Base-by-base conservation (phyloP, 53 echinoderm and acorn worm species). In the Apostichopus leukothele region DNA sequence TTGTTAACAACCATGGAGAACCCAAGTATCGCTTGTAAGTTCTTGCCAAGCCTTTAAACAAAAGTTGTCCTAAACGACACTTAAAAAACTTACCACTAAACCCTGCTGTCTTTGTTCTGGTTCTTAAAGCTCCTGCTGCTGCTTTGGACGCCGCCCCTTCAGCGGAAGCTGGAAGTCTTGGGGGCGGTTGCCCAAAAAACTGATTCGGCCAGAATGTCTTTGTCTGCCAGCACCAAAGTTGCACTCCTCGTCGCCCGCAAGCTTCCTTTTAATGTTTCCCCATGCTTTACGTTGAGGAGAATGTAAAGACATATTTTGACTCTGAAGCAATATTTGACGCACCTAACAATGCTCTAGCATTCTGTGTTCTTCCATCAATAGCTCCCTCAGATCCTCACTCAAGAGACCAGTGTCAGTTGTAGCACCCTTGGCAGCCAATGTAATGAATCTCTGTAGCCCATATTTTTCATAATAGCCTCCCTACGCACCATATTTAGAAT, bases 401-500 rank as follows among this genome's bases (percentile, higher is more conserved):
- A 85, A 85, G 14, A 66, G 50, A 53, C 79, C 54, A 55, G 68
- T 25, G 8, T 18, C 85, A 23, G 52, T 21, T 11, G 83, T 22
- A 20, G 61, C 20, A 18, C 19, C 53, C 4, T 67, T 85, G 63
- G 68, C 50, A 27, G 67, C 68, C 50, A 68, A 39, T 9, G 85
- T 67, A 63, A 11, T 21, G 68, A 85, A 67, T 12, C 7, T 85
- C 3, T 63, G 68, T 23, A 85, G 16, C 85, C 85, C 5, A 85
- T 50, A 66, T 66, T 85, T 57, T 85, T 85, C 68, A 85, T 10
- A 23, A 21, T 21, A 5, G 84, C 61, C 52, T 83, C 66, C 11
- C 84, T 83, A 21, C 63, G 84, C 54, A 83, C 55, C 55, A 1
- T 80, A 9, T 80, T 80, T 54, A 80, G 53, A 20, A 52, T 80